A percentile compares a stretch with the other conserved stretches of the same genome.
Conservation (phyloP, 2,797 vertebrate species). For the Botia kubotai region DNA sequence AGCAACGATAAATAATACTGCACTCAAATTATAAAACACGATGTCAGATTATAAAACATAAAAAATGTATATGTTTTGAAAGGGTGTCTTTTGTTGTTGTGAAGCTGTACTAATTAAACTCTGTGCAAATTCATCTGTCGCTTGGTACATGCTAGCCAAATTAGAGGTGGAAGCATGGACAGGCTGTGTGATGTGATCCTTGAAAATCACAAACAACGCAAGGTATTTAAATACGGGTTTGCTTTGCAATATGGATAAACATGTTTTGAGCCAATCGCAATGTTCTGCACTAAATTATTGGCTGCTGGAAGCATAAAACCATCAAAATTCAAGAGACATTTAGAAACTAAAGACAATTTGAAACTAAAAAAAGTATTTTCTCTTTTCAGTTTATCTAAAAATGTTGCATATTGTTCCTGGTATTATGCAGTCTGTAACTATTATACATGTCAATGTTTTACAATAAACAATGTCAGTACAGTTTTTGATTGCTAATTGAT, state of each 20-base stretch:
- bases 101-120: neutral
- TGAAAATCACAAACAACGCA: neutral
- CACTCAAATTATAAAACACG: neutral
- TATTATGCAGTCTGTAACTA: too few relatives aligned
- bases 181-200: neutral
- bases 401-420: too few relatives aligned
- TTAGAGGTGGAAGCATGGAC: neutral
- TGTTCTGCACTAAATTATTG: neutral
- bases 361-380: neutral
- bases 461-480: too few relatives aligned
- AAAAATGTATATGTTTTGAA: too few relatives aligned
- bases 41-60: too few relatives aligned
- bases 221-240: conserved; percentile 10
- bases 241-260: neutral
- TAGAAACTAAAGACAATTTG: neutral
- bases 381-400: too few relatives aligned
- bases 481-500: too few relatives aligned
- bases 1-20: neutral
- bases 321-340: neutral
- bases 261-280: neutral
- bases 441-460: too few relatives aligned
- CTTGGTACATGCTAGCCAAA: neutral
- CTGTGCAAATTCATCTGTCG: neutral
- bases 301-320: neutral
- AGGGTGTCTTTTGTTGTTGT: neutral